Conservation (phyloP, 2,113 vertebrate genomes). For the Fregata magnificens region DNA sequence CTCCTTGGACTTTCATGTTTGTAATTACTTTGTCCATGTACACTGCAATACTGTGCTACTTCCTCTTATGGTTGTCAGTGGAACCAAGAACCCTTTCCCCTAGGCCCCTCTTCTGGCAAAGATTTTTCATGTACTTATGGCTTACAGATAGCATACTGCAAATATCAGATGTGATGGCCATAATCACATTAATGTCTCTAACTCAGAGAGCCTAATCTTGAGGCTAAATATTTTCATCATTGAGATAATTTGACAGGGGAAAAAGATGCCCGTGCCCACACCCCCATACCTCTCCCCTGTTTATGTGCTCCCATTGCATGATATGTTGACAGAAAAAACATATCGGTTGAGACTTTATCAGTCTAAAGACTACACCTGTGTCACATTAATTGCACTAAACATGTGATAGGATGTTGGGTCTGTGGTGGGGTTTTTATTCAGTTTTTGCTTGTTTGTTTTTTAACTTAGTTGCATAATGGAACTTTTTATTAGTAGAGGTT, state of each 20-base stretch:
- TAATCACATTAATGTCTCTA: not conserved
- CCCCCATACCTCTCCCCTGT: too few relatives aligned
- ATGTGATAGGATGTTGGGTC: too few relatives aligned
- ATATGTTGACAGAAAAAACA: rapidly evolving
- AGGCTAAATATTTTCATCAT: not conserved
- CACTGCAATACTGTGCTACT: not conserved
- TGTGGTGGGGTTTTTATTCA: not conserved
- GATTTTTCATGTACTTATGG: not conserved
- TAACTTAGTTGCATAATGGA: not conserved
- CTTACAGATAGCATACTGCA: not conserved
- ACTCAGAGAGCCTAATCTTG: not conserved
- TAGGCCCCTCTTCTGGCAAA: not conserved
- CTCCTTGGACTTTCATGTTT: not conserved
- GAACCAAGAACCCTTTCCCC: not conserved
- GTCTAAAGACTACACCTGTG: not conserved
- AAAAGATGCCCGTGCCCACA: not conserved
- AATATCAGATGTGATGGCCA: not conserved
- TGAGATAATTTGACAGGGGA: not conserved
- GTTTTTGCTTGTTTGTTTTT: not conserved
- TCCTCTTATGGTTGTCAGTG: not conserved
- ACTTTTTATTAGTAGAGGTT: not conserved
- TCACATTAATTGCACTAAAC: not conserved
- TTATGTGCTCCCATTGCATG: not conserved
- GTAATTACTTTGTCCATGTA: not conserved
- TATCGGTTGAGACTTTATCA: not conserved